These are phyloP conservation scores for Agrotis segetum DNA, from an alignment of 2,888 invertebrate species.

Conservation along the genomic window DNA sequence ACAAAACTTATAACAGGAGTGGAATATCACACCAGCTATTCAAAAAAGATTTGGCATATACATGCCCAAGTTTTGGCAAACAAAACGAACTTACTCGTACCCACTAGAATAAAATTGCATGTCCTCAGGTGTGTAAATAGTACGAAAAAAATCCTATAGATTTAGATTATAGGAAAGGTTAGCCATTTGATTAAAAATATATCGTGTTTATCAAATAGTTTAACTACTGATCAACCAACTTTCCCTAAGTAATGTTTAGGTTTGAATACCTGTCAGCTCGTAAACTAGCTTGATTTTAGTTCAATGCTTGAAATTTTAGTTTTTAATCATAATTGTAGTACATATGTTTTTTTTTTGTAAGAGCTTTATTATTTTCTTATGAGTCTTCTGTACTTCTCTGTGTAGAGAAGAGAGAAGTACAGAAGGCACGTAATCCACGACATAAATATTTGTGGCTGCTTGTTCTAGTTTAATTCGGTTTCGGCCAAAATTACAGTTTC, in stretches of 20 bases:
- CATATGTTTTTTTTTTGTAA: not conserved
- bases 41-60: not conserved
- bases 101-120: not conserved
- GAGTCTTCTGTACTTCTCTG: conserved; percentile 14
- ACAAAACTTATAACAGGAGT: too few species aligned
- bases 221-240: too few species aligned
- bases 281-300: not conserved
- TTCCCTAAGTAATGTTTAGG: not conserved
- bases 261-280: not conserved
- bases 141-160: too few species aligned
- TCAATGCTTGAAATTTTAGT: not conserved
- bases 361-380: not conserved
- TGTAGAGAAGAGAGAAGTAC: not conserved
- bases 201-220: too few species aligned
- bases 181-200: too few species aligned
- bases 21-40: not conserved
- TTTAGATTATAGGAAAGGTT: too few species aligned
- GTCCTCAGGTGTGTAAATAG: not conserved
- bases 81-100: not conserved
- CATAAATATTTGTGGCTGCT: conserved; percentile 46
- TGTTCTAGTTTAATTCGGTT: conserved; percentile 49
- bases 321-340: not conserved
- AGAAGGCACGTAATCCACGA: conserved; percentile 12
- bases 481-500: conserved; percentile 49
- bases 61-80: not conserved